A percentile compares a stretch with the other conserved stretches of the same genome.
Conservation (phyloP, 2,888 invertebrate genomes). For the Dichetophora obliterata region DNA sequence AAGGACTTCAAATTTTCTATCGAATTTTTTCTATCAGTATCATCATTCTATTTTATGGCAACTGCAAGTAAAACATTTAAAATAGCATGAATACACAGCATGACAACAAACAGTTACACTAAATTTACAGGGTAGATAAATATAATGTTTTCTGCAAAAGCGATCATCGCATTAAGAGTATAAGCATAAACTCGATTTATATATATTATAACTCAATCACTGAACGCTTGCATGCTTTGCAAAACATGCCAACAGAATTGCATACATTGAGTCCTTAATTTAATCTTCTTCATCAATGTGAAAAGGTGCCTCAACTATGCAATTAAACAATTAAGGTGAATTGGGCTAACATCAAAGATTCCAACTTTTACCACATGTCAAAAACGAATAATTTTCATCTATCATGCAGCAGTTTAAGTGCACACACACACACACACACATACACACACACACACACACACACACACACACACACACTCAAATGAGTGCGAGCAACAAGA, state of each 20-base stretch:
- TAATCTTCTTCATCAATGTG: slow-evolving; percentile 18
- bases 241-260: slow-evolving; percentile 3
- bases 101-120: too few species aligned
- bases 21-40: too few species aligned
- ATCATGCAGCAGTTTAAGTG: neutral
- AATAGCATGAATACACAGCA: too few species aligned
- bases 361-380: slow-evolving; percentile 12
- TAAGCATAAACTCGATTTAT: too few species aligned
- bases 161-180: too few species aligned
- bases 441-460: neutral
- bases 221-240: neutral
- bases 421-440: neutral
- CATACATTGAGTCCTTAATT: slow-evolving; percentile 24
- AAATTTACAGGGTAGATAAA: too few species aligned
- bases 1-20: too few species aligned
- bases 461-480: neutral
- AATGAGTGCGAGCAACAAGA: neutral
- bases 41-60: too few species aligned
- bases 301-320: slow-evolving; percentile 19
- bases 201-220: too few species aligned
- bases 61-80: too few species aligned
- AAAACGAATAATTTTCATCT: slow-evolving; percentile 10
- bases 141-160: too few species aligned
- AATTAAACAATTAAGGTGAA: slow-evolving; percentile 25
- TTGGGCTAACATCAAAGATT: slow-evolving; percentile 2